Evolutionary conservation across 2,888 invertebrate species (phyloP).

Genomic region (Bombyx huttoni): DNA sequence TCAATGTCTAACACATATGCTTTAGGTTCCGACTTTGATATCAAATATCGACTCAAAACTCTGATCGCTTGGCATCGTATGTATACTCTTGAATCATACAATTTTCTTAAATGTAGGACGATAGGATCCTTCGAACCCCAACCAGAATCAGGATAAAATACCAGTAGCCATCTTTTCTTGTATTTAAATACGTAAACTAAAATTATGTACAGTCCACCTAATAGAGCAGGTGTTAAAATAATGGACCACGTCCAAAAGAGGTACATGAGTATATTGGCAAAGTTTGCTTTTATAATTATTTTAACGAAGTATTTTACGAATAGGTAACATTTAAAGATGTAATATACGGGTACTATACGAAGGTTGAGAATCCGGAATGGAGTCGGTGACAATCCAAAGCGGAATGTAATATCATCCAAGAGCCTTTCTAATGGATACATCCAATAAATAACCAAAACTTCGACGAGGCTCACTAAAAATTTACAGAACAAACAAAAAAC

Average conservation of each 20-base stretch:
- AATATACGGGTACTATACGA: slow-evolving; percentile 24
- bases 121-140: slow-evolving; percentile 33
- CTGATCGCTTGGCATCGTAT: neutral
- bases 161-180: slow-evolving; percentile 16
- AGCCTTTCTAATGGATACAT: slow-evolving; percentile 34
- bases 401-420: slow-evolving; percentile 35
- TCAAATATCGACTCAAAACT: neutral
- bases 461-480: slow-evolving; percentile 16
- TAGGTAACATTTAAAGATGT: slow-evolving; percentile 17
- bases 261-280: neutral
- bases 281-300: slow-evolving; percentile 4
- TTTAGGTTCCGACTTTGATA: neutral
- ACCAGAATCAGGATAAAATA: slow-evolving; percentile 25
- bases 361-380: slow-evolving; percentile 18
- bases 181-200: slow-evolving; percentile 9
- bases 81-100: neutral
- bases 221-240: slow-evolving; percentile 6
- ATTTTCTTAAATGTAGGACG: neutral
- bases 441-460: slow-evolving; percentile 20
- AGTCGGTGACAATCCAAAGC: slow-evolving; percentile 22
- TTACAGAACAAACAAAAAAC: slow-evolving; percentile 16
- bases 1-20: neutral
- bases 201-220: slow-evolving; percentile 8
- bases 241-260: slow-evolving; percentile 12
- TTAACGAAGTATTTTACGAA: slow-evolving; percentile 13